Base-by-base conservation (phyloP, 2,113 vertebrate species). In the Hippocampus guttulatus region DNA sequence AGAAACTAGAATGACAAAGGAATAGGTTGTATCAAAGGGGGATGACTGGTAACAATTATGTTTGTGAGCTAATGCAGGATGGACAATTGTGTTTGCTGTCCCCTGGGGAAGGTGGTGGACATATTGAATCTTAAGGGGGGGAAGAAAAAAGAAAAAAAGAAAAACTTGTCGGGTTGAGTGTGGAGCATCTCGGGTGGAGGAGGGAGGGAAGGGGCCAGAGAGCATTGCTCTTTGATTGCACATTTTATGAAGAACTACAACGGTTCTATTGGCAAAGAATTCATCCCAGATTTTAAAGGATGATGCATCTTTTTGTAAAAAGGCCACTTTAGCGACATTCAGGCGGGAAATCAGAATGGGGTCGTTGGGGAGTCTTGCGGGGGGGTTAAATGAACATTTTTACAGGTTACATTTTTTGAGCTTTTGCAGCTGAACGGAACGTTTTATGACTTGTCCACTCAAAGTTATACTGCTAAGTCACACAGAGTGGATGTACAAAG, bases 51-150 rank as follows among this genome's bases (percentile, higher is more conserved):
- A 95, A 95, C 94, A 61, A 93, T 95, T 83, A 94, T 95, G 95
- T 94, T 93, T 92, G 96, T 95, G 95, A 95, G 92, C 96, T 96
- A 96, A 98, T 98, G 96, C 90, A 91, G 75, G 94, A 95, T 98
- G 95, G 91, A 93, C 92, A 90, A 93, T 95, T 95, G 94, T 94
- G 95, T 95, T 93, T 94, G 92, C 89, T 92, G 89, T 93, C 91
- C 88, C 89, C 86, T 80, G 84, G 86, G 87, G 75, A 84, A 89
- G 87, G 87, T 81, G 85, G 86, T 87, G 83, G 85, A 82, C 81
- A 85, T 88, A 81, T 78, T 92, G 71, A 45, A 84, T 86, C 90
- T 85, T 74, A 43, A 77, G 75, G 41, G 64, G 75, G 76, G 47
- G 33, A 27, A 27, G 64, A 75, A 84, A 78, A 79, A 25, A 88